Conservation (phyloP, 1,140 invertebrate genomes). For the Penaeus indicus region DNA sequence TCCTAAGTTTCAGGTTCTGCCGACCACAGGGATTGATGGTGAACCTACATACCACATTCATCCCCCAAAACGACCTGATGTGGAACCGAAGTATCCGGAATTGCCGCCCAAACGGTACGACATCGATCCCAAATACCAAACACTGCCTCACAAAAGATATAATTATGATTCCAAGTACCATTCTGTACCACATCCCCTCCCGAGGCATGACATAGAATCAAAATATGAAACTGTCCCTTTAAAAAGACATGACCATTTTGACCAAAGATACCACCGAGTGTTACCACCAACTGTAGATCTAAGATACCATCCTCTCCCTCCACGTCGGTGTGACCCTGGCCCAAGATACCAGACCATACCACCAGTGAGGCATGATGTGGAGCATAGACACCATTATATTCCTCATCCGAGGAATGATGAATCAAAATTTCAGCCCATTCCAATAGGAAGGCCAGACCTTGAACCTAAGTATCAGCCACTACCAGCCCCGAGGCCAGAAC, state of each 20-base stretch:
- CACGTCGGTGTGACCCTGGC: slow-evolving; percentile 44
- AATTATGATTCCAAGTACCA: slow-evolving; percentile 28
- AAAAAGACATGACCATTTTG: no score
- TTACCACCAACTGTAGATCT: background rate
- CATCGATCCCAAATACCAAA: slow-evolving; percentile 45
- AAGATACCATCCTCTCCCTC: slow-evolving; percentile 40
- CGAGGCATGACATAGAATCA: no score
- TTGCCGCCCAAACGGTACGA: slow-evolving; percentile 31
- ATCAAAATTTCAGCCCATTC: slow-evolving; percentile 13
- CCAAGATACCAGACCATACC: slow-evolving; percentile 51
- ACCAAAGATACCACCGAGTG: no score
- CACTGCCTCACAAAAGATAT: slow-evolving; percentile 35
- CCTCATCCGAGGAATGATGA: no score
- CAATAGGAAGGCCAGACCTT: slow-evolving; percentile 36
- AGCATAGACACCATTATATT: slow-evolving; percentile 13
- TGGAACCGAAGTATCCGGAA: slow-evolving; percentile 48
- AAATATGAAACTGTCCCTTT: no score
- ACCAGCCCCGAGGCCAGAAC: background rate
- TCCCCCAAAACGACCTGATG: slow-evolving; percentile 39
- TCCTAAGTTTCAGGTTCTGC: slow-evolving; percentile 50
- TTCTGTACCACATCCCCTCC: no score
- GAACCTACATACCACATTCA: slow-evolving; percentile 53
- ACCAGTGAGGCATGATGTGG: slow-evolving; percentile 44
- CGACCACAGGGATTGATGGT: background rate
- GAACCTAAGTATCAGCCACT: slow-evolving; percentile 51